Evolutionary conservation across 2,888 invertebrate genomes (phyloP), one percentile per base, ranked within the genome.

Genomic region (Diplazon laetatorius): DNA sequence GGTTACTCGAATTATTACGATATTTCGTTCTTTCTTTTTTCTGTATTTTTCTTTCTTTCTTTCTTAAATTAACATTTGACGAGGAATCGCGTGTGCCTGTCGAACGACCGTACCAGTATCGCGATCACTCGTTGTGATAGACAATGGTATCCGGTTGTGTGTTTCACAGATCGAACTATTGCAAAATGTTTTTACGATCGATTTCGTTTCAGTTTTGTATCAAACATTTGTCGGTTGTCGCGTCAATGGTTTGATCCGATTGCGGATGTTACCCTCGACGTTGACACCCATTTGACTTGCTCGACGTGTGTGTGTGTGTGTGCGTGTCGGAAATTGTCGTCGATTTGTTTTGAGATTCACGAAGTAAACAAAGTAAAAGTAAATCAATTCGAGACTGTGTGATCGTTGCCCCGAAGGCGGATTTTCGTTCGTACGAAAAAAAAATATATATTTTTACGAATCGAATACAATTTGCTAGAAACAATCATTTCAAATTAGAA

Each of bases 221-320:
- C 66, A 78, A 78, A 78, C 74, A 78, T 78, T n/a, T n/a, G n/a
- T n/a, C n/a, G 74, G 78, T 66, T 74, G 74, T 74, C 74, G 74
- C 60, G 55, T 75, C 71, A 71, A 65, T 62, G 39, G 30, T 46
- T 48, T 25, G 62, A 76, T 37, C 16, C 25, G 52, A 68, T 39
- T 18, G 44, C 74, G 55, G 70, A 74, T 57, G 70, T 66, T 65
- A 74, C 62, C 60, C 22, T 77, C n/a, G 52, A 8, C 22, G 62
- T 39, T 25, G 6, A 2, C n/a, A 5, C 16, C 20, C 59, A 42
- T 25, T 39, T n/a, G 52, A 14, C 60, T 42, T 68, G 22, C 50
- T 52, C n/a, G n/a, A n/a, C n/a, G n/a, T n/a, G n/a, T n/a, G n/a
- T n/a, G n/a, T n/a, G n/a, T n/a, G n/a, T n/a, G n/a, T n/a, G n/a